Evolutionary conservation across 2,113 vertebrate species (phyloP).

Genomic region (Peromyscus polionotus): DNA sequence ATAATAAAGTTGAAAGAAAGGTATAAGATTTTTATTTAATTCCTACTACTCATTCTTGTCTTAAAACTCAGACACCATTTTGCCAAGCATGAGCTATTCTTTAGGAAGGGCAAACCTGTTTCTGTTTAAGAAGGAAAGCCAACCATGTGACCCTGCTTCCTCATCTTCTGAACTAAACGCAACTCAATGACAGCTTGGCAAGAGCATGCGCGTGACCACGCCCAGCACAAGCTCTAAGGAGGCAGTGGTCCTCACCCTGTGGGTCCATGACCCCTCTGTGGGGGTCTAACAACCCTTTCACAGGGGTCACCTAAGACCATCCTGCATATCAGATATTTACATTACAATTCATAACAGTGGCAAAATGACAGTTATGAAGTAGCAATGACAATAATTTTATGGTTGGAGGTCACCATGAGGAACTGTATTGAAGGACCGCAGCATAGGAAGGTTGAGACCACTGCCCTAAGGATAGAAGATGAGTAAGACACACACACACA

Average conservation of each 20-base stretch:
- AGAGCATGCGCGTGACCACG: background rate
- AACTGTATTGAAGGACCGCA: background rate
- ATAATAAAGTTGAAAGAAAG: background rate
- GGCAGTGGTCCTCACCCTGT: background rate
- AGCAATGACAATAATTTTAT: background rate
- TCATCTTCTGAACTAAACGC: background rate
- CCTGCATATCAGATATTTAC: background rate
- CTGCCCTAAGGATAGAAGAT: background rate
- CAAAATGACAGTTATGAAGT: background rate
- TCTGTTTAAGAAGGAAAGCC: background rate
- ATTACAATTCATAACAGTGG: background rate
- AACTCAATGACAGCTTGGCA: background rate
- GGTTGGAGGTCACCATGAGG: background rate
- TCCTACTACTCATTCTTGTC: background rate
- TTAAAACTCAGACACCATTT: background rate
- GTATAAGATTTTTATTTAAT: background rate
- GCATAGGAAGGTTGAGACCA: background rate
- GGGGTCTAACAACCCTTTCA: background rate
- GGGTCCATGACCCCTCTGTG: background rate
- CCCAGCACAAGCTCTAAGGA: background rate
- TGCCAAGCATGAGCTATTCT: background rate
- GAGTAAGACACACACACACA: background rate
- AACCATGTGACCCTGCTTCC: background rate
- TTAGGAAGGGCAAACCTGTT: background rate
- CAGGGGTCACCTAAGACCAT: background rate